Conservation (phyloP, 2,113 vertebrate species). For the Colius striatus region DNA sequence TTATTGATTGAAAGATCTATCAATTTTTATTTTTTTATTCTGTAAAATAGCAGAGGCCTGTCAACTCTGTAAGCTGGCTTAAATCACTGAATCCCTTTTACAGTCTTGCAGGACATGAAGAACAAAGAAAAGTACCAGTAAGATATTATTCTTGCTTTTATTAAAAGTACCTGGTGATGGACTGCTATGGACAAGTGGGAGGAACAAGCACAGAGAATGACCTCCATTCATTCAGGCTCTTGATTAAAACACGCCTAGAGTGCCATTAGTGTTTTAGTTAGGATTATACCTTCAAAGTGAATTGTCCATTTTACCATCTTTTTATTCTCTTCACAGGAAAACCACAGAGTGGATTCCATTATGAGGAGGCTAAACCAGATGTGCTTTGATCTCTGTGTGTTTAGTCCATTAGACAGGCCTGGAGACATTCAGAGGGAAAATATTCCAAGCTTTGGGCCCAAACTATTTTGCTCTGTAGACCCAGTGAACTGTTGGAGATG, state of each 20-base stretch:
- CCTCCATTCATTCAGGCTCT: not conserved
- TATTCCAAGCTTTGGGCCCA: not conserved
- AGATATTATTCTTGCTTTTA: not conserved
- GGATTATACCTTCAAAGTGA: not conserved
- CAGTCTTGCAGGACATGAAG: not conserved
- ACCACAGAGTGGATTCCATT: not conserved
- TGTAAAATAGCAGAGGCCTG: not conserved
- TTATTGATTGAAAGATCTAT: not conserved
- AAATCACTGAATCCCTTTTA: not conserved
- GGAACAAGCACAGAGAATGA: not conserved
- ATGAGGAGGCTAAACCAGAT: not conserved
- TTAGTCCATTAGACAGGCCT: not conserved
- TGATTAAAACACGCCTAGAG: not conserved
- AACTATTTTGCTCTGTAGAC: not conserved
- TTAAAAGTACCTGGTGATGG: not conserved
- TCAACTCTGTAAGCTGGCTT: not conserved
- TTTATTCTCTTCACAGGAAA: not conserved
- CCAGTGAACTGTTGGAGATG: not conserved
- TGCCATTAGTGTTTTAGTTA: not conserved
- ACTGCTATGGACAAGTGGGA: not conserved
- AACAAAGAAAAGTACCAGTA: not conserved
- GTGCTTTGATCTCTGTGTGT: not conserved
- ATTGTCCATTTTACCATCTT: not conserved
- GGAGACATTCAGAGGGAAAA: not conserved
- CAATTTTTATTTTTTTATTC: not conserved